A percentile compares a stretch with the other conserved stretches of the same genome.
These are phyloP conservation scores for Crax fasciolata DNA, from an alignment of 2,797 vertebrate genomes.

Conservation along the genomic window DNA sequence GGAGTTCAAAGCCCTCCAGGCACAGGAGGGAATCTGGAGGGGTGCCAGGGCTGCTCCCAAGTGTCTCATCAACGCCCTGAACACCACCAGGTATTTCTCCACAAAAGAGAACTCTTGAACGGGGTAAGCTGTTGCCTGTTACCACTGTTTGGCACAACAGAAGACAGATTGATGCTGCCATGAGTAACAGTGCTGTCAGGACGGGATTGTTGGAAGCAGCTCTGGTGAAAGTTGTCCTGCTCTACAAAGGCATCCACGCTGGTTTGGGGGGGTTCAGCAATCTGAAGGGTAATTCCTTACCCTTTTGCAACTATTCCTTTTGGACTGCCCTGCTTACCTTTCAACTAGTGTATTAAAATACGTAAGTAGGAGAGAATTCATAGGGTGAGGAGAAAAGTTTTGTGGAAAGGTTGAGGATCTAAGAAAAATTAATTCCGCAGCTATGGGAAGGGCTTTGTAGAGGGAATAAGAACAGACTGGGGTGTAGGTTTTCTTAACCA, in stretches of 20 bases:
- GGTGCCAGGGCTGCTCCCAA: not conserved
- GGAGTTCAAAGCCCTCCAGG: not conserved
- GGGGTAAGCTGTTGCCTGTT: not conserved
- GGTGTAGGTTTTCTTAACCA: not conserved
- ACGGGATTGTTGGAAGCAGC: not conserved
- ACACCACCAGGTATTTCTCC: not conserved
- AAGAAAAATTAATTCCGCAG: not conserved
- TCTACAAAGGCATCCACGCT: not conserved
- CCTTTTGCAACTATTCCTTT: not conserved
- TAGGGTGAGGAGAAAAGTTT: not conserved
- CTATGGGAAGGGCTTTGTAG: not conserved
- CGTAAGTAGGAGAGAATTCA: not conserved
- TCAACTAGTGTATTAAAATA: not conserved
- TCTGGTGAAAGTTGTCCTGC: not conserved
- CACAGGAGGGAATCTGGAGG: not conserved
- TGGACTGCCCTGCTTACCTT: not conserved
- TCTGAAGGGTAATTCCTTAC: not conserved
- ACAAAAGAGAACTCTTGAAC: not conserved
- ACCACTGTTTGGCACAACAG: not conserved
- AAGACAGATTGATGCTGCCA: not conserved
- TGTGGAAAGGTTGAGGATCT: not conserved
- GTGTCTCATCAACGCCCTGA: not conserved
- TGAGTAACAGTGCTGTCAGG: not conserved
- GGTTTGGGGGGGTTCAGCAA: not conserved
- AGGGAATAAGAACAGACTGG: not conserved